Evolutionary conservation across 2,888 invertebrate genomes (phyloP), one percentile per base, ranked within the genome.

Genomic region (Acanthacorydalis orientalis): DNA sequence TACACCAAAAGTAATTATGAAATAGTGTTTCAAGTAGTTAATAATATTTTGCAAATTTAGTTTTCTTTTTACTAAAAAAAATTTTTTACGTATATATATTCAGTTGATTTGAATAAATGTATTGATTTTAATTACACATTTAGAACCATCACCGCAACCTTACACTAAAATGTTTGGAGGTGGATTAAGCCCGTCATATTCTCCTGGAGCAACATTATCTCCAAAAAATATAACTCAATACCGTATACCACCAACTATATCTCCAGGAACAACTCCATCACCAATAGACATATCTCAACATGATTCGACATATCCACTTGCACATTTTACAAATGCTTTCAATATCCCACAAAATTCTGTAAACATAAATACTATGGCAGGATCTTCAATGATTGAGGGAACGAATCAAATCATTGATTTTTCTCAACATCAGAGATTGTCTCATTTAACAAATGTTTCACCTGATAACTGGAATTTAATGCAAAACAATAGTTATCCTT

Each of bases 121-220:
- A n/a, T 38, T 38, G 2, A 7, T 38, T 11, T 15, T 9, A 38
- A 38, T 23, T 23, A 23, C 2, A 4, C 23, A 6, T 23, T 23
- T 23, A 23, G 23, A 23, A 23, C 23, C 23, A 23, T 23, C 23
- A 23, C 23, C 23, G 6, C 23, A 43, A 16, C 15, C 31, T 43
- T 31, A 16, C 23, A 43, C 15, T n/a, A 44, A 46, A 44, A 52
- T 53, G 44, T 57, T 56, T 46, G 56, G 51, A 14, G 49, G 51
- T 31, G 52, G 53, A 43, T 39, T 55, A 33, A 56, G 54, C 44
- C 55, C 57, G 9, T 54, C 55, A 53, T 57, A 56, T 48, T 45
- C 50, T 10, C 50, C 53, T n/a, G 41, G 14, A 51, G 51, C 49
- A 32, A 51, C 23, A 23, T 6, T 23, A 23, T 23, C 23, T 23